Conservation (phyloP, 2,113 vertebrate genomes). For the Psilopsiagon aurifrons region DNA sequence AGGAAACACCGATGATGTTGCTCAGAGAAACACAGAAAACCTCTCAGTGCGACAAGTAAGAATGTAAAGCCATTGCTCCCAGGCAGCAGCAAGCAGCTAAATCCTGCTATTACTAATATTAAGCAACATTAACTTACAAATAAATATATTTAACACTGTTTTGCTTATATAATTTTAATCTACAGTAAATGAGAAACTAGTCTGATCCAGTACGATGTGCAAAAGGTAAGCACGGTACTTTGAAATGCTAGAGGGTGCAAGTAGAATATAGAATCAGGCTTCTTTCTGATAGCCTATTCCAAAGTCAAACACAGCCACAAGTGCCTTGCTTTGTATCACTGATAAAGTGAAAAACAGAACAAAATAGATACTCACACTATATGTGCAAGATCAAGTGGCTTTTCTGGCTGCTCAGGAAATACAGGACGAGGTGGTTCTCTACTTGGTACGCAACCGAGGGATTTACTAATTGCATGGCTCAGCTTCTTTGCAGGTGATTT, state of each 20-base stretch:
- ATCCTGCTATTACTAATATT: fast-evolving
- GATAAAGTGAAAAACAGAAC: fast-evolving
- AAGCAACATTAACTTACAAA: background rate
- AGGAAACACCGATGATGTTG: fast-evolving
- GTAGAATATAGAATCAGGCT: background rate
- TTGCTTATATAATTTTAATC: fast-evolving
- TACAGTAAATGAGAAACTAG: background rate
- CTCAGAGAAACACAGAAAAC: background rate
- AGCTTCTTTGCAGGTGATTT: conserved; percentile 99
- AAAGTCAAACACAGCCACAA: fast-evolving
- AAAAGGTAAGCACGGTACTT: fast-evolving
- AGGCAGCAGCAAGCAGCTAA: background rate
- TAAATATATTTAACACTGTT: fast-evolving
- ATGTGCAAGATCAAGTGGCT: conserved; percentile 90
- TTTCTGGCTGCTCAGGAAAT: conserved; percentile 93
- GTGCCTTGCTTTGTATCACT: fast-evolving
- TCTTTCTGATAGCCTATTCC: background rate
- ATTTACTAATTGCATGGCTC: conserved; percentile 97
- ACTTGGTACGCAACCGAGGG: conserved; percentile 94
- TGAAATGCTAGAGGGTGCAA: background rate
- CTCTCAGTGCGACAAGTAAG: fast-evolving
- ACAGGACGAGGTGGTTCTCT: conserved; percentile 90
- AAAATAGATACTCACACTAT: conserved; percentile 83
- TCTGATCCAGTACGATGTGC: fast-evolving
- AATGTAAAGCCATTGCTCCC: fast-evolving